phyloP scores from a whole-genome alignment of 2,888 invertebrate genomes.

The Coecobrya sp. region DNA sequence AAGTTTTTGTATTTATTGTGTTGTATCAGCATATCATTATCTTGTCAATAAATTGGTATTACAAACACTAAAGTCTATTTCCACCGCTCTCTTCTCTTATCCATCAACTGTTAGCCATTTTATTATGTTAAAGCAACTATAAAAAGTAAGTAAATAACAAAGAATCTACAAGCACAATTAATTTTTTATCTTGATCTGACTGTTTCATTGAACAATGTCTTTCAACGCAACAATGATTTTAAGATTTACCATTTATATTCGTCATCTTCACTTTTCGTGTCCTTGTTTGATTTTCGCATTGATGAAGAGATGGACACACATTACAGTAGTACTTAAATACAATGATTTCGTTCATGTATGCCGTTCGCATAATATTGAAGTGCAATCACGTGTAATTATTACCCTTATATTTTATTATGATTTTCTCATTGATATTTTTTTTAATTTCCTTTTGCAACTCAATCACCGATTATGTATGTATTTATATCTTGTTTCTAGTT shows the following conservation, averaged over 20 bases:
- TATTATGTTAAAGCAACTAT: neutral
- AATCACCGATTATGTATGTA: conserved; percentile 8
- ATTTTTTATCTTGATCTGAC: neutral
- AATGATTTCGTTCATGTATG: neutral
- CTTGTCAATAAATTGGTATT: conserved; percentile 36
- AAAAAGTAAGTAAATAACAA: neutral
- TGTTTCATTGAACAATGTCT: neutral
- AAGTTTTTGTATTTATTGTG: neutral
- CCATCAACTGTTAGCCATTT: neutral
- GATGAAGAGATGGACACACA: neutral
- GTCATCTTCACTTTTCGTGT: neutral
- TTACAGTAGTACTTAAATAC: neutral
- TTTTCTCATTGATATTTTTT: neutral
- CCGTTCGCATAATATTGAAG: neutral
- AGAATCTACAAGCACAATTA: neutral
- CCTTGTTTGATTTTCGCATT: conserved; percentile 20
- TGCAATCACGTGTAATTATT: conserved; percentile 22
- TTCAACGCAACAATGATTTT: neutral
- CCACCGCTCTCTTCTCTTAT: neutral
- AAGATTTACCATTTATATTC: neutral
- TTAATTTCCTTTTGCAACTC: neutral
- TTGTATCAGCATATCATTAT: conserved; percentile 45
- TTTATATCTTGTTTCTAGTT: conserved; percentile 29
- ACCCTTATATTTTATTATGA: neutral
- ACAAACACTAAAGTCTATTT: conserved; percentile 18